Evolutionary conservation across 1,140 invertebrate species (phyloP), one percentile per base, ranked within the genome.

Genomic region (Saxidomus purpurata): DNA sequence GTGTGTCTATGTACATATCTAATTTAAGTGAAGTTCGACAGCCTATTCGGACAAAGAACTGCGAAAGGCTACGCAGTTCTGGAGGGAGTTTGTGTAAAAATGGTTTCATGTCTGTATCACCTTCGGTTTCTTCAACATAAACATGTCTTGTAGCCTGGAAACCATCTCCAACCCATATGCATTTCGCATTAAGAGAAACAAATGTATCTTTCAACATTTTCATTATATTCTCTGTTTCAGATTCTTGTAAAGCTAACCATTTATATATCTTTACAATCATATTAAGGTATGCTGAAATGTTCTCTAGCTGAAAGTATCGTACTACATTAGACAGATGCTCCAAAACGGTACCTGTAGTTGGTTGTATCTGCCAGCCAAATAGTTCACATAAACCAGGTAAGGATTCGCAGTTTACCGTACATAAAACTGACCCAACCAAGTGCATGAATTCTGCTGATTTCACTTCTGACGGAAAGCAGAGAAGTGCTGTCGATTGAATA

Each of bases 251-350:
- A 89, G 79, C n/a, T n/a, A 52, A n/a, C n/a, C n/a, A n/a, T n/a
- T 67, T 17, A 38, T 89, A 89, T 25, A 89, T 55, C n/a, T 11
- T 52, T 22, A 8, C 69, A 25, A 89, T 31, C 22, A 71, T 25
- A 49, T 38, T 55, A 17, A 89, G 52, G 25, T 38, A 36, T 61
- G 19, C 22, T 9, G 87, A 3, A 55, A 71, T 71, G 31, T 43
- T n/a, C 3, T 59, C 19, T 25, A 22, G 15, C 22, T 43, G 25
- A 55, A 55, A 89, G 22, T 55, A 25, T 15, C 43, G 19, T 19
- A 74, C 55, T 43, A 89, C 25, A 25, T 38, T 89, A 17, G 11
- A n/a, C 3, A 89, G 25, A n/a, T 89, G 87, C 47, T 89, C 28
- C 19, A 89, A 8, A 52, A 89, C 79, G 19, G 38, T 49, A 0